Percentiles rank a stretch among this genome's conserved stretches.
phyloP scores from a whole-genome alignment of 2,888 invertebrate species.

The Leucoptera coffeella region DNA sequence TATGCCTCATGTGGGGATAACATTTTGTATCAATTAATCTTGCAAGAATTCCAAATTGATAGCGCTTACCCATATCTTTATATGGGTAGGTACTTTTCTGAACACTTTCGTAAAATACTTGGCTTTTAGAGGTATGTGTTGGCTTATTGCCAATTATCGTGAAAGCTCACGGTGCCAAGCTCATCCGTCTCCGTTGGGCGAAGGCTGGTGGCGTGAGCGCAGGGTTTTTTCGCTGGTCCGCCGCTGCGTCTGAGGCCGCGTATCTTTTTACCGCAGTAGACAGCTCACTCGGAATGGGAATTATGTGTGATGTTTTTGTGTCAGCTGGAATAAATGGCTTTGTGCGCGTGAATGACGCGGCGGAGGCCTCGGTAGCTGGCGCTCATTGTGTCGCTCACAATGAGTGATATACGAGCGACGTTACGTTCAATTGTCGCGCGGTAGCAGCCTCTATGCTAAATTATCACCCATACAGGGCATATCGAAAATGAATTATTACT shows the following conservation, averaged over 20 bases:
- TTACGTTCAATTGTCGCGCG: conserved; percentile 42
- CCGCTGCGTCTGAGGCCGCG: too few relatives aligned
- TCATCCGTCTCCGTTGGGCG: too few relatives aligned
- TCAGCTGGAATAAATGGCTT: conserved; percentile 45
- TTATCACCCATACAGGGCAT: conserved; percentile 48
- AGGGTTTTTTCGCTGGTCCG: too few relatives aligned
- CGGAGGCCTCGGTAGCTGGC: neutral
- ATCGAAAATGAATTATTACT: conserved; percentile 50
- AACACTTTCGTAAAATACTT: too few relatives aligned
- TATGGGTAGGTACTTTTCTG: too few relatives aligned
- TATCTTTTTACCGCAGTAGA: conserved; percentile 28
- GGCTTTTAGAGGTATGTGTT: too few relatives aligned
- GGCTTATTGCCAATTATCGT: too few relatives aligned
- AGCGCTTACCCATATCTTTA: too few relatives aligned
- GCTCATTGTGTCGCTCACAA: conserved; percentile 22
- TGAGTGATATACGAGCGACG: conserved; percentile 50
- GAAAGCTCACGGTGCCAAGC: too few relatives aligned
- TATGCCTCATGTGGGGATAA: too few relatives aligned
- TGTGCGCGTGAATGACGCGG: conserved; percentile 29
- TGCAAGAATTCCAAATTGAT: conserved; percentile 16
- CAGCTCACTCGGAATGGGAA: conserved; percentile 29
- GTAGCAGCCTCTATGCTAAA: conserved; percentile 33
- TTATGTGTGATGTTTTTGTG: conserved; percentile 35
- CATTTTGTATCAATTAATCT: too few relatives aligned
- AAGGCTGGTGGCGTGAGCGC: conserved; percentile 9